Conservation (phyloP, 2,888 invertebrate species). For the Metallyticus violacea region DNA sequence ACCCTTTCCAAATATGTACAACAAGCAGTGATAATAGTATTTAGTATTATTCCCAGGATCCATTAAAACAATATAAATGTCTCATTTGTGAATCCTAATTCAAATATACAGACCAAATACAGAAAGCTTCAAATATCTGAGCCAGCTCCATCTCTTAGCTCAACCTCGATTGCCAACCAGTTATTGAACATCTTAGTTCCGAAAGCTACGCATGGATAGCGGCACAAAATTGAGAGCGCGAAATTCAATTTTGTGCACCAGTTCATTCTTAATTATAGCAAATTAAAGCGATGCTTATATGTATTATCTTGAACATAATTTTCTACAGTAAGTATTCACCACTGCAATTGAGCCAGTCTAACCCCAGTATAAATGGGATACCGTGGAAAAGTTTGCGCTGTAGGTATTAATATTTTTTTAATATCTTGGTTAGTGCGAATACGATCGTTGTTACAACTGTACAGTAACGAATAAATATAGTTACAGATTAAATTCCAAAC, state of each 20-base stretch:
- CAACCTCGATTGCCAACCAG: conserved; percentile 31
- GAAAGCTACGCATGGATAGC: conserved; percentile 32
- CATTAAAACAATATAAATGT: not conserved
- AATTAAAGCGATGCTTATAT: too few species aligned
- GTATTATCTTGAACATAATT: too few species aligned
- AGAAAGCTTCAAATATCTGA: conserved; percentile 23
- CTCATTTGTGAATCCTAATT: conserved; percentile 19
- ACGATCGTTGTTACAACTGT: too few species aligned
- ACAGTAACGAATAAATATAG: too few species aligned
- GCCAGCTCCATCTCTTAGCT: conserved; percentile 35
- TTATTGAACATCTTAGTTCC: conserved; percentile 31
- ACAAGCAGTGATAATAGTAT: not conserved
- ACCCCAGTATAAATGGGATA: too few species aligned
- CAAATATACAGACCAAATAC: conserved; percentile 31
- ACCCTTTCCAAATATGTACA: not conserved
- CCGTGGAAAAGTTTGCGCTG: too few species aligned
- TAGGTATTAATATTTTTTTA: too few species aligned
- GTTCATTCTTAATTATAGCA: too few species aligned
- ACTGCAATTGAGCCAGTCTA: too few species aligned
- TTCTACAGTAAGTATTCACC: too few species aligned
- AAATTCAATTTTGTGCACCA: not conserved
- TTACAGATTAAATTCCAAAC: too few species aligned
- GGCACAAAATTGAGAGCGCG: conserved; percentile 17
- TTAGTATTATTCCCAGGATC: not conserved
- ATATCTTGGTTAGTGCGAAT: too few species aligned